Evolutionary conservation across 2,113 vertebrate genomes (phyloP).

Genomic region (Corapipo altera): DNA sequence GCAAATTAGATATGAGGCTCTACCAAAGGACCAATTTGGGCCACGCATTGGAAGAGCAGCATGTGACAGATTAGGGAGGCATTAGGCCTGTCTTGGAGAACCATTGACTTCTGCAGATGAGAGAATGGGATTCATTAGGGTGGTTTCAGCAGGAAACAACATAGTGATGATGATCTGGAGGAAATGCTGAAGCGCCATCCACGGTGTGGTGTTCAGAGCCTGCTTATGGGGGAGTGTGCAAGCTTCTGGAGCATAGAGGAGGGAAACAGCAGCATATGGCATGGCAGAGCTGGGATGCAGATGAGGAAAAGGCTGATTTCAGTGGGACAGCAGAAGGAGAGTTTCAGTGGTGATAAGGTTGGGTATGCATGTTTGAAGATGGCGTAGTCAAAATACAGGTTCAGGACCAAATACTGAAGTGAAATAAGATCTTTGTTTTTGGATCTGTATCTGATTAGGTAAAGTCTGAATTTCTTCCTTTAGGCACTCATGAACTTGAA

Average conservation of each 20-base stretch:
- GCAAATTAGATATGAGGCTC: constrained; percentile 54
- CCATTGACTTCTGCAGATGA: not conserved
- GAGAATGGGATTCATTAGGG: not conserved
- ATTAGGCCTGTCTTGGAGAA: constrained; percentile 17
- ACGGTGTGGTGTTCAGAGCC: not conserved
- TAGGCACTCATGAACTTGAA: not conserved
- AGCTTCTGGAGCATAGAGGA: not conserved
- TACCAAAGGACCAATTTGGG: constrained; percentile 29
- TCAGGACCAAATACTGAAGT: not conserved
- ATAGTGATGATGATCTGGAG: not conserved
- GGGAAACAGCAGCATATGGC: not conserved
- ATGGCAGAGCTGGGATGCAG: not conserved
- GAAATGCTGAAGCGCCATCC: not conserved
- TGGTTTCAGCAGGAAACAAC: not conserved
- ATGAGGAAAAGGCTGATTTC: not conserved
- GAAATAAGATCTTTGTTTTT: not conserved
- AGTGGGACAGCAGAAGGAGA: not conserved
- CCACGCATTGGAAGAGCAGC: not conserved
- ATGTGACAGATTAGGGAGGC: not conserved
- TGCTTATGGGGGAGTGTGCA: accelerated
- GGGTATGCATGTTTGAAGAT: not conserved
- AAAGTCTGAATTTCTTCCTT: not conserved
- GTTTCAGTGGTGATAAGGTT: not conserved
- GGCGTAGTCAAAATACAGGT: not conserved
- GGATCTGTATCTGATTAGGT: not conserved